Percentiles rank a stretch among this genome's conserved stretches.
Conservation (phyloP, 2,888 invertebrate species). For the Podabrus alpinus region DNA sequence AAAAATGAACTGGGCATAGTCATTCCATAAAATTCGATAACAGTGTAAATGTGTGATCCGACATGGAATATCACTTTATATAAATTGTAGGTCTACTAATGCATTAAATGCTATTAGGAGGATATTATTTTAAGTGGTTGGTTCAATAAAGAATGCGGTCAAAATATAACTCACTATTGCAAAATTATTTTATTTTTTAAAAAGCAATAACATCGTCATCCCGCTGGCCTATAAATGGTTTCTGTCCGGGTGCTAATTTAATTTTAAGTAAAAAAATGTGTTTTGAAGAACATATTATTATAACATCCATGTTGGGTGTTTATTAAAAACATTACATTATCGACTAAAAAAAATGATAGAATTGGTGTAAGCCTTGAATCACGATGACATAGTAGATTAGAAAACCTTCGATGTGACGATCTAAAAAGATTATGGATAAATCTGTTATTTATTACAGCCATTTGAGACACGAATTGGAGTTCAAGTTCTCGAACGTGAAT, state of each 20-base stretch:
- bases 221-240: not conserved
- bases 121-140: not conserved
- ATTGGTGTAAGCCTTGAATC: not conserved
- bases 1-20: not conserved
- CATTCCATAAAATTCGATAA: not conserved
- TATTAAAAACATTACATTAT: not conserved
- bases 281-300: not conserved
- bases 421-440: not conserved
- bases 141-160: not conserved
- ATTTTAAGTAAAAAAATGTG: not conserved
- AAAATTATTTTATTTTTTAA: not conserved
- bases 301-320: not conserved
- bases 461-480: not conserved
- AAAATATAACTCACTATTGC: not conserved
- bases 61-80: not conserved
- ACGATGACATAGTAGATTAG: not conserved
- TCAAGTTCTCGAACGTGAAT: not conserved
- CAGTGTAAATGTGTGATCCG: not conserved
- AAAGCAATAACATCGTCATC: not conserved
- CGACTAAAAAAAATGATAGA: not conserved
- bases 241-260: not conserved
- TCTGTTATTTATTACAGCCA: not conserved
- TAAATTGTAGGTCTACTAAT: not conserved
- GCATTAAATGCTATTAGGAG: not conserved
- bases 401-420: not conserved